phyloP scores from a whole-genome alignment of 1,140 invertebrate genomes.

The Aphidius ervi region DNA sequence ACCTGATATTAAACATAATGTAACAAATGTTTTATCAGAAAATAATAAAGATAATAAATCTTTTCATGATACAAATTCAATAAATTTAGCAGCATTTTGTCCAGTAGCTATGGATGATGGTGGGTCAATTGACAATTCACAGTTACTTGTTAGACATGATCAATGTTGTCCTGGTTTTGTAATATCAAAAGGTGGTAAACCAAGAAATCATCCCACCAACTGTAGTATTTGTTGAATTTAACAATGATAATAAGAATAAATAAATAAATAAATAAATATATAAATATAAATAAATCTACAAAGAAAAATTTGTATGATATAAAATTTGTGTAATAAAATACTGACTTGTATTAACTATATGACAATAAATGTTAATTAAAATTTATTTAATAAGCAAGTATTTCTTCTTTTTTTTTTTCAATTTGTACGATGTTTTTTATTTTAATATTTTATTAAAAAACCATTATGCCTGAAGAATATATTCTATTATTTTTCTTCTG shows the following conservation, averaged over 20 bases:
- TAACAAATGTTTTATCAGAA: constrained; percentile 24
- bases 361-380: not conserved
- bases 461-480: no score
- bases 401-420: constrained; percentile 13
- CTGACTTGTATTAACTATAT: no score
- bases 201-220: constrained; percentile 37
- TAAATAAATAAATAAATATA: no score
- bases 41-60: constrained; percentile 20
- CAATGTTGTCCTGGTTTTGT: constrained; percentile 50
- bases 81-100: constrained; percentile 6
- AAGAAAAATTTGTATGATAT: no score
- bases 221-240: constrained; percentile 32
- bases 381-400: constrained; percentile 16
- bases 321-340: no score
- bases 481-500: no score
- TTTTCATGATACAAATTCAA: constrained; percentile 4
- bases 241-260: no score
- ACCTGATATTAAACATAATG: constrained; percentile 31
- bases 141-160: constrained; percentile 37
- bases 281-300: no score
- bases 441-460: no score
- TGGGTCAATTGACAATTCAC: constrained; percentile 32
- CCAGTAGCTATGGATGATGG: constrained; percentile 19
- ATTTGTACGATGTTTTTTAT: no score
- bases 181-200: constrained; percentile 42